phyloP scores from a whole-genome alignment of 2,888 invertebrate species.

The Cryptus armator region DNA sequence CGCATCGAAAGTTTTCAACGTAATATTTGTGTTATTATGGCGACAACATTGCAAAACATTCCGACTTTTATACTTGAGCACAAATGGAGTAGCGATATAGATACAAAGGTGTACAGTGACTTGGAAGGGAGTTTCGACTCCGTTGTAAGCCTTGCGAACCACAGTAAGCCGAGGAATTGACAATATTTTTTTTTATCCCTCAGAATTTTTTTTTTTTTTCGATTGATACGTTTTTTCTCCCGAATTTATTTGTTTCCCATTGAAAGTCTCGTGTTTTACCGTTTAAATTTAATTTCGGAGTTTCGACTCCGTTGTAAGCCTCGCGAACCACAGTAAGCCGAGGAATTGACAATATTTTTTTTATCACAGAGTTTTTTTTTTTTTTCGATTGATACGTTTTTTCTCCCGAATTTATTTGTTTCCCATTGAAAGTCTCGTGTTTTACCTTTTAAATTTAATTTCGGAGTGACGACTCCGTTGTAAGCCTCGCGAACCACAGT shows the following conservation, averaged over 20 bases:
- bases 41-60: conserved; percentile 82
- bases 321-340: too few relatives aligned
- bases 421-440: too few relatives aligned
- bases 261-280: neutral
- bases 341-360: too few relatives aligned
- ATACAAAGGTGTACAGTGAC: conserved; percentile 79
- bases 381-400: too few relatives aligned
- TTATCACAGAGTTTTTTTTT: too few relatives aligned
- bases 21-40: conserved; percentile 76
- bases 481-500: conserved; percentile 69
- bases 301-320: too few relatives aligned
- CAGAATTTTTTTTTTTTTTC: neutral
- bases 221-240: neutral
- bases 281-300: too few relatives aligned
- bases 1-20: conserved; percentile 53
- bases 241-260: conserved; percentile 17
- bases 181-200: conserved; percentile 12
- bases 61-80: conserved; percentile 83
- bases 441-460: too few relatives aligned
- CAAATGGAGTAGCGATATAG: conserved; percentile 83
- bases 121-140: conserved; percentile 68
- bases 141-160: conserved; percentile 61
- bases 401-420: too few relatives aligned
- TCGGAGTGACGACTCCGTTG: conserved; percentile 49
- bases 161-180: conserved; percentile 72